Base-by-base conservation (phyloP, 2,113 vertebrate species). In the Myotis davidii region DNA sequence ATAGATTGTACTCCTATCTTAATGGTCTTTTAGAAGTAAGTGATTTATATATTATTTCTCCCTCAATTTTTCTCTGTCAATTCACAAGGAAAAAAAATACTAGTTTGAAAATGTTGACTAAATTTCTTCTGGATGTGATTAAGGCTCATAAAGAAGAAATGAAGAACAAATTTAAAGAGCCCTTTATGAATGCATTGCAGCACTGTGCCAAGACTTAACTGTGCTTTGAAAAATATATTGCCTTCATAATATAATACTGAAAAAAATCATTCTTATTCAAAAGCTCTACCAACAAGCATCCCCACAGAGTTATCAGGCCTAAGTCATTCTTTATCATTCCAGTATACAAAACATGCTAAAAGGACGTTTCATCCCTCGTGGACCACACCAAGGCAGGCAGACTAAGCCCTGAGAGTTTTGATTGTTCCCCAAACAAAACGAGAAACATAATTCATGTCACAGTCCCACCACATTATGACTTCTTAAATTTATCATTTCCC, bases 81-180 rank as follows among this genome's bases (percentile, higher is more conserved):
- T 73, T 82, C 25, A 59, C 70, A 52, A n/a, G 17, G 64, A 11
- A n/a, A 61, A 87, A 78, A 32, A 39, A 64, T 6, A 70, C 16
- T 25, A 56, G 45, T 70, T 70, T 65, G 29, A 73, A 65, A 32
- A 88, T 54, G 39, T n/a, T 9, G 18, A 50, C 52, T 56, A 88
- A 64, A 59, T 77, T 65, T 94, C 78, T 59, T 81, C 85, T 65
- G 23, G 48, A 56, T 92, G 20, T n/a, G 32, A 90, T 50, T 93
- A 95, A 90, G 70, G 4, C 5, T 88, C 37, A 82, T 50, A 42
- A 86, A 50, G 18, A 69, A 88, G 29, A 84, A 76, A 48, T 20
- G 23, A 77, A 91, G 52, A 23, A 79, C 10, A 84, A 37, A 81
- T n/a, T 76, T 54, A 29, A 91, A 86, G 48, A 56, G 3, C 2